Percentiles rank a stretch among this genome's conserved stretches.
phyloP scores from a whole-genome alignment of 2,113 vertebrate species.

The Pseudois nayaur region DNA sequence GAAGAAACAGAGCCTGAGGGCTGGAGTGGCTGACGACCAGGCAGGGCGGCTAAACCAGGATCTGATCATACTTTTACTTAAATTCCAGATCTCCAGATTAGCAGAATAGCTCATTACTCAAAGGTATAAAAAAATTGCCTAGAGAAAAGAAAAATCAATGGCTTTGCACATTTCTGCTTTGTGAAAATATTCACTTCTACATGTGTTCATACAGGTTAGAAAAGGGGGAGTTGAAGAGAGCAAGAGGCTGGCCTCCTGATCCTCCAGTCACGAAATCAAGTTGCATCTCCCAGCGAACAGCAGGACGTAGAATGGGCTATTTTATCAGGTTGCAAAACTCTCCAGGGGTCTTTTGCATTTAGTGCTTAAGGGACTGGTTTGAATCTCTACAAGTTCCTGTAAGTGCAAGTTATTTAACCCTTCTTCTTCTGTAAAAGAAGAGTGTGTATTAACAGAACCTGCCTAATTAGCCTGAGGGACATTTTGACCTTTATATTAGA shows the following conservation, averaged over 20 bases:
- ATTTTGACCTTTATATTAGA: not conserved
- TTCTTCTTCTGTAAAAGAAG: not conserved
- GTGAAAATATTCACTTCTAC: constrained; percentile 2
- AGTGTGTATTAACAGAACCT: not conserved
- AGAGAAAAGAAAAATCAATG: not conserved
- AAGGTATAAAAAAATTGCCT: not conserved
- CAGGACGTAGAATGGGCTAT: not conserved
- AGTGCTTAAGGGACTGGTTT: not conserved
- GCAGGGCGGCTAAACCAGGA: not conserved
- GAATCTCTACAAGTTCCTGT: not conserved
- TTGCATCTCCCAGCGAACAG: not conserved
- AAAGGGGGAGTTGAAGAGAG: not conserved
- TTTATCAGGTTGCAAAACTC: not conserved
- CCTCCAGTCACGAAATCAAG: not conserved
- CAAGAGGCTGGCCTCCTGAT: not conserved
- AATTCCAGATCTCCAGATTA: constrained; percentile 24
- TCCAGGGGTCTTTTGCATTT: not conserved
- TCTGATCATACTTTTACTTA: not conserved
- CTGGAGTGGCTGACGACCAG: not conserved
- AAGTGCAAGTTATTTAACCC: not conserved
- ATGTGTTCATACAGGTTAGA: not conserved
- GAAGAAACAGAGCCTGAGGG: not conserved
- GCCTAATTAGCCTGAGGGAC: not conserved
- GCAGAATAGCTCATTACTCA: not conserved
- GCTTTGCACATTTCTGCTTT: constrained; percentile 31